Evolutionary conservation across 2,888 invertebrate genomes (phyloP).

Genomic region (Dryobotodes eremita): DNA sequence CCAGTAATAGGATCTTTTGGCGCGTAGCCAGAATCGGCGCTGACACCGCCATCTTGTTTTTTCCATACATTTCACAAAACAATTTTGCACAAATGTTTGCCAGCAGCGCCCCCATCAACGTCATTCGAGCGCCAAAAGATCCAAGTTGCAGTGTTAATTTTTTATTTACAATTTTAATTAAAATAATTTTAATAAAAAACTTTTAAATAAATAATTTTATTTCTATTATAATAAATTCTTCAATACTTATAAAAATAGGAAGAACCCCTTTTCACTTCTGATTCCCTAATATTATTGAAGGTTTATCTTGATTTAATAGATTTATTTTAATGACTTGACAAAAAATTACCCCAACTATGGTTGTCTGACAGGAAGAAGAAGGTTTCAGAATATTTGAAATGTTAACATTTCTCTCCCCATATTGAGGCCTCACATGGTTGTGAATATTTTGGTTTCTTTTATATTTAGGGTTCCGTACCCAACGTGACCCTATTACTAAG

Average conservation of each 20-base stretch:
- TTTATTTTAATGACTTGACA: constrained; percentile 91
- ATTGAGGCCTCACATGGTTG: background rate
- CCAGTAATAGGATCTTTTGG: background rate
- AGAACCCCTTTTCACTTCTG: constrained; percentile 91
- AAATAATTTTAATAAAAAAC: constrained; percentile 80
- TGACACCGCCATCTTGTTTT: background rate
- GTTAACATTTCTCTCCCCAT: no score
- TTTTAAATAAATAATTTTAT: constrained; percentile 77
- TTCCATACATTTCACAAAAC: background rate
- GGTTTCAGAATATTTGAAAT: background rate
- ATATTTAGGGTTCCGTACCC: no score
- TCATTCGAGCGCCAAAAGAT: background rate
- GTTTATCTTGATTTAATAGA: constrained; percentile 90
- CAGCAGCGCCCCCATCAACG: background rate
- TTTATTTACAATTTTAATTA: constrained; percentile 86
- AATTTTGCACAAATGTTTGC: background rate
- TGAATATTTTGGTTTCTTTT: background rate
- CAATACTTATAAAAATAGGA: constrained; percentile 90
- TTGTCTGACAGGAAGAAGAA: background rate
- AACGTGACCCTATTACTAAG: no score
- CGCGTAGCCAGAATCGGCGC: background rate
- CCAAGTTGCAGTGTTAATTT: constrained; percentile 74
- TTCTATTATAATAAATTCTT: constrained; percentile 81
- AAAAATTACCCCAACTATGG: constrained; percentile 90
- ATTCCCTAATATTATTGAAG: constrained; percentile 91